Base-by-base conservation (phyloP, 2,113 vertebrate genomes). In the Diphyllodes magnificus region DNA sequence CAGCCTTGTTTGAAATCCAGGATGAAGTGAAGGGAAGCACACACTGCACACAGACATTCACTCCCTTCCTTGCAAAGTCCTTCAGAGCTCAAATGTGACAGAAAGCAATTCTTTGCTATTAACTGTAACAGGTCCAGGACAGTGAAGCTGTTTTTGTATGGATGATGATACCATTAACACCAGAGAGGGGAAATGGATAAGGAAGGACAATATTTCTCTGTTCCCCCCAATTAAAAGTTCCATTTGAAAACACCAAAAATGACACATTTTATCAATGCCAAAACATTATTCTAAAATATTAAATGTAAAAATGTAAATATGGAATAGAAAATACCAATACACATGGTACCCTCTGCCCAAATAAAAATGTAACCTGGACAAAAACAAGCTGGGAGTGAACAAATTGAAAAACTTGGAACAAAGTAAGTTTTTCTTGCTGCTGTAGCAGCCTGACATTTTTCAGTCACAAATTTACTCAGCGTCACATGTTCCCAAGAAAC, bases 401-500 rank as follows among this genome's bases (percentile, higher is more conserved):
- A 6, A 90, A 66, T 76, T 90, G 44, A 64, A 79, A 80, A 92
- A 66, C 42, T 91, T 92, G 82, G 82, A 95, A 83, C 15, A n/a
- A 82, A 73, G 9, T 30, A 49, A 76, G 33, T 31, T 68, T 90
- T 71, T 72, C 73, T 86, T 88, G 82, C 78, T 87, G 31, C 81
- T 88, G 59, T 54, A 88, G 88, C 86, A 95, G 82, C 53, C 57
- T 15, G 33, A 71, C 8, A 1, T 91, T 88, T 92, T 93, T 92
- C 56, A 81, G 72, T 86, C 80, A 90, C 82, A 91, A 84, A 88
- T 92, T 90, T 54, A 64, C 82, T 88, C 65, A 53, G 37, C 1
- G 0, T 88, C 85, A 94, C 82, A 81, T 11, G 13, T 93, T 96
- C 76, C 88, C 82, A 92, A 83, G 82, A 90, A 95, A 78, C 69